Evolutionary conservation across 2,888 invertebrate species (phyloP).

Genomic region (Ophion costatus): DNA sequence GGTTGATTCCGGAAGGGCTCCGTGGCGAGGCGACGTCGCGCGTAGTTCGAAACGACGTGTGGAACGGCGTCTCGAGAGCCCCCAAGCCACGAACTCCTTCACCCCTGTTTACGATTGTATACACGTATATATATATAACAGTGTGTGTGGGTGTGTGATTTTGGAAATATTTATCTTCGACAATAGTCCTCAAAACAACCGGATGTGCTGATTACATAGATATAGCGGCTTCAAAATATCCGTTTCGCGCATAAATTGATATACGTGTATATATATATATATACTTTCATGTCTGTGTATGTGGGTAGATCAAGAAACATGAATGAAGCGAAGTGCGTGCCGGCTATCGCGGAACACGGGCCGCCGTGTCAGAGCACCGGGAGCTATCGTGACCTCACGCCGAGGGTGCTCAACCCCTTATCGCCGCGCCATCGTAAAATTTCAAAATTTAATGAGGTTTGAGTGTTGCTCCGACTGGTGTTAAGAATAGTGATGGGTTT

Average conservation of each 20-base stretch:
- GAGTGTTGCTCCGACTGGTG: too few relatives aligned
- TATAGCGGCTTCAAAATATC: too few relatives aligned
- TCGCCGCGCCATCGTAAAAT: slow-evolving; percentile 16
- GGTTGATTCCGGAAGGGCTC: slow-evolving; percentile 67
- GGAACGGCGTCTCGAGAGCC: slow-evolving; percentile 44
- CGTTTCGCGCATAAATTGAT: neutral
- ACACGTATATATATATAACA: too few relatives aligned
- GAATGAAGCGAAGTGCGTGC: slow-evolving; percentile 82
- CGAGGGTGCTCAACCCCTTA: slow-evolving; percentile 77
- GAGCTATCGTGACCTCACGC: slow-evolving; percentile 80
- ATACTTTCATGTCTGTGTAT: slow-evolving; percentile 8
- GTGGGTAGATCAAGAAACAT: slow-evolving; percentile 78
- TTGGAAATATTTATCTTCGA: too few relatives aligned
- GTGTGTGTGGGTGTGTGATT: too few relatives aligned
- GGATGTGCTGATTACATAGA: too few relatives aligned
- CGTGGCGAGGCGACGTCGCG: slow-evolving; percentile 52
- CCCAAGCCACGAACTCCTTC: neutral
- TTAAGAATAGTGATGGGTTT: neutral
- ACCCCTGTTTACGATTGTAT: neutral
- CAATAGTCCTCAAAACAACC: too few relatives aligned
- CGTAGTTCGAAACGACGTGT: slow-evolving; percentile 43
- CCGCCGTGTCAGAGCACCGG: slow-evolving; percentile 72
- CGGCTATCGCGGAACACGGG: slow-evolving; percentile 79
- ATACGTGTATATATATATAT: too few relatives aligned
- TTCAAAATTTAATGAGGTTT: neutral